Evolutionary conservation across 2,888 invertebrate species (phyloP), one percentile per base, ranked within the genome.

Genomic region (Amblyteles armatorius): DNA sequence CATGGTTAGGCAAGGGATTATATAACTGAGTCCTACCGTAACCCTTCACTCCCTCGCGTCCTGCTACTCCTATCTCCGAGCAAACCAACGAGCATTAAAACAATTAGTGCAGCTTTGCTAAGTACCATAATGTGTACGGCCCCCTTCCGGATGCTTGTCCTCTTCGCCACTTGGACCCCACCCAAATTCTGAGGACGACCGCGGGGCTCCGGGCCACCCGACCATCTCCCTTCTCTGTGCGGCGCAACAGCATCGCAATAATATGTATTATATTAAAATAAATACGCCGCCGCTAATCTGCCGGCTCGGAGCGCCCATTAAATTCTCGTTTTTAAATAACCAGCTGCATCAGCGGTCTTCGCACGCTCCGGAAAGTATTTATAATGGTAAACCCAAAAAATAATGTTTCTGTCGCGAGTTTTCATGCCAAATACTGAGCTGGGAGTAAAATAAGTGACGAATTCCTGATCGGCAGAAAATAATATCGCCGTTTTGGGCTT

Each of bases 61-160:
- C 79, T 50, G 57, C 65, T 68, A 74, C 52, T 68, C 33, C 40
- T 65, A 79, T 76, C 91, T 91, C 90, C 89, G 79, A 87, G 89
- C 88, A 90, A 92, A 91, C 91, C 93, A 90, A 90, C 90, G 90
- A 90, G 92, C 91, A 92, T 93, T 93, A 93, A 93, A 92, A 93
- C 92, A 93, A 93, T 93, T 93, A 93, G 92, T 90, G 88, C 88
- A 90, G 92, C 92, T 92, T 92, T 90, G 90, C 90, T 92, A 92
- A 93, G 91, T 91, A 90, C 91, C 90, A 88, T 91, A 90, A 90
- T 91, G 92, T 87, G 89, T 86, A 86, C 74, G 85, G 83, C 73
- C 77, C 83, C 83, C 82, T 82, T 76, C 74, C 79, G 57, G 83
- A 77, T 73, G 78, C 83, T 84, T 79, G 76, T 86, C 65, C 82